Evolutionary conservation across 2,113 vertebrate species (phyloP), one percentile per base, ranked within the genome.

Genomic region (Phodopus roborovskii): DNA sequence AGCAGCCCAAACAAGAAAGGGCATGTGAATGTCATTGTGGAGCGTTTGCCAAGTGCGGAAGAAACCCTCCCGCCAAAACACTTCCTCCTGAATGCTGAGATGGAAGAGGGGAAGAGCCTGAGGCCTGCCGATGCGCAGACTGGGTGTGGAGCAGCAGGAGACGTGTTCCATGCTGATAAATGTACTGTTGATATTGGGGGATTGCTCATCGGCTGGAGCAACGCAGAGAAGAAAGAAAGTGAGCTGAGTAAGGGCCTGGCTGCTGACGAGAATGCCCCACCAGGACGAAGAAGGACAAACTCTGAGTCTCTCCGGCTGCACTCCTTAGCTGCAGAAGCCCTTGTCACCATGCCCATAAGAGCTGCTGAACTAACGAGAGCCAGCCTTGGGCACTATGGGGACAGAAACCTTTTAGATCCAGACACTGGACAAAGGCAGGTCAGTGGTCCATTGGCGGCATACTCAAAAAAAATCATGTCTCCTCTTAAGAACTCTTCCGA

Each of bases 11-110:
- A 99, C 94, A 99, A 98, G n/a, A 99, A 99, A 4, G 99, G 99
- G 4, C 99, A 99, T 0, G 98, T 99, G 94, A 99, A 99, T 0
- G 99, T 99, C 96, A 99, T 99, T n/a, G 99, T 99, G 30, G 99
- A 99, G 53, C 99, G 99, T 20, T 98, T 99, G 95, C 99, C 99
- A 1, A 98, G 99, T 26, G 99, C 99, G 0, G 99, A 99, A 97
- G 99, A 99, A 84, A 98, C 97, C 0, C 98, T 98, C 60, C 97
- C 99, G 1, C 98, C 99, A 30, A 99, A 99, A 95, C 98, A 99
- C 0, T 99, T 99, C 53, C 98, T 99, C 53, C 98, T 99, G 77
- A 98, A 97, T 78, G 96, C 99, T 3, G 99, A 99, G 20, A 97
- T 98, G 7, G 98, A 99, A 53, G 97, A 96, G 0, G 98, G 98